Evolutionary conservation across 53 echinoderm and acorn worm genomes (phyloP).

Genomic region (Pentamera pediparva): DNA sequence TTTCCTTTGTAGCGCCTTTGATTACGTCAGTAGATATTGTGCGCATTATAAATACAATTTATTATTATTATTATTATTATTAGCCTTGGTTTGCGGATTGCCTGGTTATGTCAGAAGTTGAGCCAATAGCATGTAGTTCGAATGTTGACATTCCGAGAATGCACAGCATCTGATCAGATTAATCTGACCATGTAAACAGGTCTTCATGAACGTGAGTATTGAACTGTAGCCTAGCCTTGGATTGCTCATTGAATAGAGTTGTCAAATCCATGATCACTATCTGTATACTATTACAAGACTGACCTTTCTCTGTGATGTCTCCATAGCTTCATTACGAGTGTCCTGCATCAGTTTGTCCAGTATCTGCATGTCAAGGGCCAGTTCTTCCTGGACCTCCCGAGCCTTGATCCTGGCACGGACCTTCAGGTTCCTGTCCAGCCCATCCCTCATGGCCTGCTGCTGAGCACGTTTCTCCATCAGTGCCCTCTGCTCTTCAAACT

Average conservation of each 20-base stretch:
- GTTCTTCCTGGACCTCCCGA: slow-evolving; percentile 86
- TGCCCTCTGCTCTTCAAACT: slow-evolving; percentile 87
- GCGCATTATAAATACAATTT: too few species aligned
- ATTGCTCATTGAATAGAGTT: too few species aligned
- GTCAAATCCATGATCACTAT: too few species aligned
- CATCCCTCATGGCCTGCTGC: slow-evolving; percentile 48
- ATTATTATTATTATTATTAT: too few species aligned
- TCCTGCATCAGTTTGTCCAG: slow-evolving; percentile 92
- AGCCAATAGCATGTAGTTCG: too few species aligned
- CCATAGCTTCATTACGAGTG: slow-evolving; percentile 88
- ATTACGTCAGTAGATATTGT: too few species aligned
- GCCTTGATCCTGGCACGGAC: slow-evolving; percentile 58
- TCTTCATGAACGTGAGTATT: too few species aligned
- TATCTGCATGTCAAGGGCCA: slow-evolving; percentile 99
- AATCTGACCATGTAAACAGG: not conserved
- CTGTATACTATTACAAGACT: not conserved
- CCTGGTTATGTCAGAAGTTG: too few species aligned
- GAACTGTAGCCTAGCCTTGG: too few species aligned
- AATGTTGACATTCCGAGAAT: not conserved
- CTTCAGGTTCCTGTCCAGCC: slow-evolving; percentile 54
- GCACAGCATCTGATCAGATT: not conserved
- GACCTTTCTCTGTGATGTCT: slow-evolving; percentile 94
- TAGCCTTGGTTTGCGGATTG: too few species aligned
- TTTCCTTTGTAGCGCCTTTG: too few species aligned
- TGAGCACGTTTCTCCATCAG: slow-evolving; percentile 72